These are phyloP conservation scores for Crepidodera aurea DNA, from an alignment of 2,888 invertebrate genomes.

Conservation along the genomic window DNA sequence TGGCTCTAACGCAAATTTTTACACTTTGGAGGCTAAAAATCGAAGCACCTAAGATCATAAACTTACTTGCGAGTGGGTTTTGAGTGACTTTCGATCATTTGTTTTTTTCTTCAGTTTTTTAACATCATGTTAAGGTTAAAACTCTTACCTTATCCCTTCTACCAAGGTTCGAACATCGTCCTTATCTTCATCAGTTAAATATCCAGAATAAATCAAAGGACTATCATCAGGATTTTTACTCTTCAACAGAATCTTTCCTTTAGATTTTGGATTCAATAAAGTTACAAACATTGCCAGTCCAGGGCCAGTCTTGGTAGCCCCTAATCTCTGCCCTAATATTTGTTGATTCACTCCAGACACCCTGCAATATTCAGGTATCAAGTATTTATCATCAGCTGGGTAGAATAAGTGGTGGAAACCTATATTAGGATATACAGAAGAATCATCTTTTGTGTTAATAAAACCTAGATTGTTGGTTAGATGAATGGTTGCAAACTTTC, in stretches of 20 bases:
- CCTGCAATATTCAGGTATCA: conserved; percentile 34
- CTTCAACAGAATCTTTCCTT: conserved; percentile 65
- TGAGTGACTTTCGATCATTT: no score
- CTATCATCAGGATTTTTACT: conserved; percentile 66
- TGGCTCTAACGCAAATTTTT: no score
- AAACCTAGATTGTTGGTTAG: conserved; percentile 62
- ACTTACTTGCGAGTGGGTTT: no score
- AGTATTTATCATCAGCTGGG: conserved; percentile 50
- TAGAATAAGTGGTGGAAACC: conserved; percentile 53
- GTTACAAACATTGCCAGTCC: conserved; percentile 35
- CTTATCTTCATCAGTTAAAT: conserved; percentile 66
- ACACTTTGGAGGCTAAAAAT: no score
- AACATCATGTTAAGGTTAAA: not conserved
- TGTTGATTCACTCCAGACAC: conserved; percentile 52
- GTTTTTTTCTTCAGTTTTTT: no score
- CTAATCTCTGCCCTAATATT: conserved; percentile 29
- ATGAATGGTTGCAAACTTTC: conserved; percentile 61
- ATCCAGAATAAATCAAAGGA: conserved; percentile 71
- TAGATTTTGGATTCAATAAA: conserved; percentile 62
- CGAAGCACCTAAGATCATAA: no score
- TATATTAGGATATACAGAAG: conserved; percentile 64
- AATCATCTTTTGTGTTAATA: conserved; percentile 61
- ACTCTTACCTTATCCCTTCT: conserved; percentile 59
- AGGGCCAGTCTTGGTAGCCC: conserved; percentile 32
- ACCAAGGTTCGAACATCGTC: conserved; percentile 65